Evolutionary conservation across 1,140 invertebrate genomes (phyloP), one percentile per base, ranked within the genome.

Genomic region (Proales similis): DNA sequence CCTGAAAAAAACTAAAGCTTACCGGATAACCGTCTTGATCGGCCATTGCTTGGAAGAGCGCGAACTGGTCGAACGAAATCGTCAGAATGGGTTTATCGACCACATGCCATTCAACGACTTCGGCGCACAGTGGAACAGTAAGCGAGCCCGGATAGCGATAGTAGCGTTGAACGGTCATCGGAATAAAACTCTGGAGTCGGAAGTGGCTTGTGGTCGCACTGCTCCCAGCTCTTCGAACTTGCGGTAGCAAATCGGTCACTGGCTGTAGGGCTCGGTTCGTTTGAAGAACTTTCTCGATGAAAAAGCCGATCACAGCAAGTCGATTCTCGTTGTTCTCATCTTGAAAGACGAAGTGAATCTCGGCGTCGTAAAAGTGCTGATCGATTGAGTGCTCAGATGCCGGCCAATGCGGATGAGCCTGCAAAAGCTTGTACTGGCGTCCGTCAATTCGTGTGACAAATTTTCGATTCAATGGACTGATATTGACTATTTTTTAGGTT

Each of bases 61-160:
- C 22, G 12, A 46, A 26, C 17, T 46, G 39, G 5, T 62, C 57
- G 26, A 47, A 30, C 1, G 39, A 46, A 11, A 46, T 62, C 53
- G 89, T 75, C 38, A 78, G 72, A 9, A 86, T 81, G 1, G 84
- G 82, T 57, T 84, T 78, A 63, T 82, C 83, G 68, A 88, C 87
- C 68, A 91, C 83, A 29, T 90, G 83, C 88, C 89, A 93, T 1
- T 82, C 85, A 3, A 91, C 88, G 3, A 85, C 81, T 79, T 92
- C 88, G 6, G 81, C 81, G 68, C 89, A 92, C 0, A 87, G 87
- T 2, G 89, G 89, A 3, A 88, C 91, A 0, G 89, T 92, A 29
- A 92, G 72, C 1, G 88, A 91, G 0, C 89, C 89, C 39, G 81
- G 79, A 73, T 92, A 93, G 1, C 83, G 68, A 68, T 84, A 86